Evolutionary conservation across 1,140 invertebrate genomes (phyloP).

Genomic region (Atta colombica): DNA sequence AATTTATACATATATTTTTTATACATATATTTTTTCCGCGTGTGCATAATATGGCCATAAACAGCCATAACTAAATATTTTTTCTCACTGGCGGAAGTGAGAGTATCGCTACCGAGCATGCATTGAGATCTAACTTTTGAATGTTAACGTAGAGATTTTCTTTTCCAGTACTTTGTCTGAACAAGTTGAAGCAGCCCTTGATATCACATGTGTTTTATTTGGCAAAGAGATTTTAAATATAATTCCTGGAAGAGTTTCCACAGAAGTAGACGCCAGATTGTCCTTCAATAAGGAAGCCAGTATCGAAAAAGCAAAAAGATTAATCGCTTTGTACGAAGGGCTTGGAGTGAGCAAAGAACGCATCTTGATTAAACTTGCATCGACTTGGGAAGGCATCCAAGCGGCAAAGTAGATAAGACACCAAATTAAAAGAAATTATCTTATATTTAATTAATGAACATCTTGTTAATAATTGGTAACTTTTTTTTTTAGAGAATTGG

Average conservation of each 20-base stretch:
- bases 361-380: constrained; percentile 98
- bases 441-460: constrained; percentile 9
- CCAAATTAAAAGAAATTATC: not conserved
- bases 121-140: no score
- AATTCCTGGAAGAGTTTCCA: constrained; percentile 98
- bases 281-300: constrained; percentile 98
- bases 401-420: constrained; percentile 93
- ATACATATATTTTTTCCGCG: no score
- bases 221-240: constrained; percentile 99
- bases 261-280: constrained; percentile 99
- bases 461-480: constrained; percentile 19
- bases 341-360: constrained; percentile 96
- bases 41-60: no score
- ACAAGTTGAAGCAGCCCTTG: constrained; percentile 93
- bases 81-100: no score
- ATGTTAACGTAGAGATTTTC: not conserved
- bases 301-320: constrained; percentile 94
- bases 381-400: constrained; percentile 99
- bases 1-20: no score
- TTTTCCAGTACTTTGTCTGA: constrained; percentile 89
- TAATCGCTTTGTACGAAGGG: constrained; percentile 96
- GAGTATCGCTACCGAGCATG: no score
- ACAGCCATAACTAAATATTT: no score
- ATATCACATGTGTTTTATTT: constrained; percentile 98
- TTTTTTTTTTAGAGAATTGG: constrained; percentile 91